Evolutionary conservation across 2,888 invertebrate genomes (phyloP).

Genomic region (Lymantria dispar): DNA sequence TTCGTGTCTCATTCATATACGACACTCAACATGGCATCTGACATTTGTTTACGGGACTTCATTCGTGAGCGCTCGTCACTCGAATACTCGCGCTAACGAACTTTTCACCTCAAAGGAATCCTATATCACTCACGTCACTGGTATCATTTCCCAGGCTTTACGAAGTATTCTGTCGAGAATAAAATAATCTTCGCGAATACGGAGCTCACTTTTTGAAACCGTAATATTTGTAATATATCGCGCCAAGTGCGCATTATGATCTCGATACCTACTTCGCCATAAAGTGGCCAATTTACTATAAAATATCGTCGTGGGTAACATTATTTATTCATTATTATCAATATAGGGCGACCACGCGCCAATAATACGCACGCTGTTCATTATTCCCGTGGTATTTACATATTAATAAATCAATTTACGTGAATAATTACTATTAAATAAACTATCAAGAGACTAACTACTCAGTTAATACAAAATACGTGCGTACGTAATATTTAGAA

Average conservation of each 20-base stretch:
- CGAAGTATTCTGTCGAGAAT: conserved; percentile 41
- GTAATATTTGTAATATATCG: conserved; percentile 62
- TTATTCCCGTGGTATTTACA: conserved; percentile 35
- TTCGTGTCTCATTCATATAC: too few species aligned
- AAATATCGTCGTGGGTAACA: conserved; percentile 44
- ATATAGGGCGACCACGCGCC: conserved; percentile 17
- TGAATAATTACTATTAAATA: conserved; percentile 19
- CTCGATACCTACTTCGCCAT: conserved; percentile 44
- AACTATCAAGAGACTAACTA: background rate
- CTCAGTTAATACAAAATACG: too few species aligned
- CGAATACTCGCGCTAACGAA: conserved; percentile 27
- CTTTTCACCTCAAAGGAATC: conserved; percentile 44
- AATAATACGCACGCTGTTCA: conserved; percentile 32
- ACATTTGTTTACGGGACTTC: conserved; percentile 2
- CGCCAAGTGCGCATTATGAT: conserved; percentile 52
- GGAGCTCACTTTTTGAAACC: conserved; percentile 38
- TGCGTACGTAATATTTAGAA: too few species aligned
- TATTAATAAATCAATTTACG: conserved; percentile 39
- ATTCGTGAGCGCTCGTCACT: conserved; percentile 14
- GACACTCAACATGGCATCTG: background rate
- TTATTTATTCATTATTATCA: conserved; percentile 50
- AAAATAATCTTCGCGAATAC: conserved; percentile 24
- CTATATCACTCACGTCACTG: conserved; percentile 44
- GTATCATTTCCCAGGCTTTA: conserved; percentile 39
- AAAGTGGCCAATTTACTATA: conserved; percentile 52